phyloP scores from a whole-genome alignment of 1,140 invertebrate species.

The Drosophila varians region DNA sequence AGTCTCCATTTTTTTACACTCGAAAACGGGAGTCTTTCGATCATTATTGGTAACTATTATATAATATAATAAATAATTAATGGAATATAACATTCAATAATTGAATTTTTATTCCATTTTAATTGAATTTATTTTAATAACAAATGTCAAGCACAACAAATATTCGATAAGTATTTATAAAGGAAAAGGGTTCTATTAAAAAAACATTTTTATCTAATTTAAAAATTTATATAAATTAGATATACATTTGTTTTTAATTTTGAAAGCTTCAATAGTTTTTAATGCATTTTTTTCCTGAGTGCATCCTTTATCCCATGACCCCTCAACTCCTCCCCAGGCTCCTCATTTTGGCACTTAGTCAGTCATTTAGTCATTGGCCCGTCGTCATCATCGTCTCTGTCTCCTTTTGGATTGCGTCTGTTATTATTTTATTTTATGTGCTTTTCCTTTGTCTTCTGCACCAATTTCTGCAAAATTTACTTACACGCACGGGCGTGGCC shows the following conservation, averaged over 20 bases:
- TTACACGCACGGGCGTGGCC: constrained; percentile 38
- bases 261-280: too few species aligned
- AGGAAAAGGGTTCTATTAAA: too few species aligned
- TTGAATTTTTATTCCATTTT: too few species aligned
- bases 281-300: not conserved
- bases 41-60: not conserved
- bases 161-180: too few species aligned
- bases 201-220: too few species aligned
- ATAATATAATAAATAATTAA: too few species aligned
- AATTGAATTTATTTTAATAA: too few species aligned
- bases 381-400: constrained; percentile 49
- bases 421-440: constrained; percentile 76
- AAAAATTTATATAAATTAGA: too few species aligned
- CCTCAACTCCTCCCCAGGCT: not conserved
- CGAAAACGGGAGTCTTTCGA: too few species aligned
- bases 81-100: too few species aligned
- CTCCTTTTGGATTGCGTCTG: constrained; percentile 61
- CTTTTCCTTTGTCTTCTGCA: constrained; percentile 79
- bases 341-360: constrained; percentile 75
- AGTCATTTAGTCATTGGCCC: constrained; percentile 78
- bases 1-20: constrained; percentile 17
- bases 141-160: too few species aligned
- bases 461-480: constrained; percentile 78
- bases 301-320: constrained; percentile 1
- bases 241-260: too few species aligned